phyloP scores from a whole-genome alignment of 2,113 vertebrate species.

The Scartelaos histophorus region DNA sequence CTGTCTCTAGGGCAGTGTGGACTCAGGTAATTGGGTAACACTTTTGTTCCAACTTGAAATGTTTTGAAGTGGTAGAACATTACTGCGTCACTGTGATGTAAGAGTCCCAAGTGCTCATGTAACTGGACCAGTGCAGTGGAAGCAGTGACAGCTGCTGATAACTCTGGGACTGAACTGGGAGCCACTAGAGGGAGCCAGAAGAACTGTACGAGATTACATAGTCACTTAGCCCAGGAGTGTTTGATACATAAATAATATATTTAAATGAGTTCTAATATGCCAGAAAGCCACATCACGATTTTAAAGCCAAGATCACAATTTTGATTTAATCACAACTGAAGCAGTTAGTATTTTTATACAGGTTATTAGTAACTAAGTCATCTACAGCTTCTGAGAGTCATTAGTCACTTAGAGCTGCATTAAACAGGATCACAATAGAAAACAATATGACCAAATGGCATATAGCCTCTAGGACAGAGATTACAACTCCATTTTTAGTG shows the following conservation, averaged over 20 bases:
- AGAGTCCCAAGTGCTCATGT: constrained; percentile 6
- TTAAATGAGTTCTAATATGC: too few species aligned
- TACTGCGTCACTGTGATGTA: neutral
- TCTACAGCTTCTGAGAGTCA: too few species aligned
- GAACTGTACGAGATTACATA: neutral
- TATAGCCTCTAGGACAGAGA: too few species aligned
- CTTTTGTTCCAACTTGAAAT: neutral
- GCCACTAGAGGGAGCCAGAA: constrained; percentile 22
- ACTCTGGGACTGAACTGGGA: neutral
- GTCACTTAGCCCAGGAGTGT: neutral
- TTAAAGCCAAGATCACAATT: too few species aligned
- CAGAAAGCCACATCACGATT: too few species aligned
- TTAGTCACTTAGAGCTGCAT: too few species aligned
- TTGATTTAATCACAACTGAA: too few species aligned
- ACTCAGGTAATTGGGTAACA: neutral
- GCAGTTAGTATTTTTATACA: too few species aligned
- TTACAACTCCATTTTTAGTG: too few species aligned
- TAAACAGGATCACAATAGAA: too few species aligned
- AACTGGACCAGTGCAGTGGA: constrained; percentile 17
- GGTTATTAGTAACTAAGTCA: too few species aligned
- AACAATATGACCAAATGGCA: too few species aligned
- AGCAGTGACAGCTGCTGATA: constrained; percentile 25
- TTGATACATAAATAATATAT: neutral
- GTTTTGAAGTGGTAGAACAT: neutral
- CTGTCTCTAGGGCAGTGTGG: neutral